Evolutionary conservation across 2,888 invertebrate genomes (phyloP), one percentile per base, ranked within the genome.

Genomic region (Sisyra nigra): DNA sequence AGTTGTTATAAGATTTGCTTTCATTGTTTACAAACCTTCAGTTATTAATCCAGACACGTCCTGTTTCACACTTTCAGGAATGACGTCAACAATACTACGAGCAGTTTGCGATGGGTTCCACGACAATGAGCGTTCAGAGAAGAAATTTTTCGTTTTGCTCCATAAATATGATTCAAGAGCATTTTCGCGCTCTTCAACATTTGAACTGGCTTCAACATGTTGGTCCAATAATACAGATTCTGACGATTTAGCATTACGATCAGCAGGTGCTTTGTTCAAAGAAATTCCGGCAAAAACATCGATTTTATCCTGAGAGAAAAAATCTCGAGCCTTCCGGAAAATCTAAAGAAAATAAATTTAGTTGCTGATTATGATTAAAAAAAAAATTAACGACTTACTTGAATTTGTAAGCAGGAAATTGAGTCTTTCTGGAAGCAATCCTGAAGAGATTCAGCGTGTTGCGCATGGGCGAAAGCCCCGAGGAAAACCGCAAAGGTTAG

Each of bases 391-490:
- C 11, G 24, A 11, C 33, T 38, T 61, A 65, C 67, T 64, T 67
- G 67, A 53, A 68, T 62, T 60, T 76, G 76, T 47, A 75, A 60
- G 61, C 76, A 76, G 50, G 73, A 69, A 49, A 76, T 74, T 45
- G 75, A 74, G 61, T 76, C 75, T 55, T 68, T 65, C 50, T 67
- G 62, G 48, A 74, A 61, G 54, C 76, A 76, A 51, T 71, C 67
- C 52, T 70, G 64, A 52, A 72, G 19, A 18, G 18, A 17, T 18
- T 37, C 19, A 18, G 11, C 37, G 3, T 3, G 17, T 37, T 37
- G 37, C 37, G 33, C 33, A 33, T 11, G 18, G 24, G 40, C 30
- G 31, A 29, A 40, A 37, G 11, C 37, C 8, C 17, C 19, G 9
- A 17, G 19, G 11, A 37, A 11, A 37, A 17, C 19, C 11, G 18